Base-by-base conservation (phyloP, 2,113 vertebrate species). In the Motacilla tschutschensis region DNA sequence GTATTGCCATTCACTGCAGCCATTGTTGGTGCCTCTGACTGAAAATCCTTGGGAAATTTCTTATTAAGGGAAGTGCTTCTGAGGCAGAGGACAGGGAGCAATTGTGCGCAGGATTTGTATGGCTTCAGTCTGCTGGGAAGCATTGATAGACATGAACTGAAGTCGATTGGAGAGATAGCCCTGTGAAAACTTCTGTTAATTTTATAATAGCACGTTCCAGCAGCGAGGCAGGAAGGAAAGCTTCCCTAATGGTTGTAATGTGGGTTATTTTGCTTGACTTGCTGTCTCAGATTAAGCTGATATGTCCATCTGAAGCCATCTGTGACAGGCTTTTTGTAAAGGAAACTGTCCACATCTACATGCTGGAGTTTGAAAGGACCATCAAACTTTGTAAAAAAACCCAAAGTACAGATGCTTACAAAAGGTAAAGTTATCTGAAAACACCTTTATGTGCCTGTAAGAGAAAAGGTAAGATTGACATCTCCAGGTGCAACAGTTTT, bases 381-480 rank as follows among this genome's bases (percentile, higher is more conserved):
- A 10, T 8, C 2, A 1, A 35, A 55, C 41, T 31, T 47, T 0
- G 2, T 48, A 10, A 35, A 72, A 33, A 64, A 25, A 6, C 0
- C 24, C 41, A 29, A 48, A 87, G 17, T 35, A 26, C 24, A 51
- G 31, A 17, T 2, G 22, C 22, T 40, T 79, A 46, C 12, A 71
- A 74, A 88, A 79, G 26, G 12, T 44, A 59, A 71, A 82, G 26
- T 1, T n/a, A 22, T 38, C 28, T 72, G 65, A 70, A 70, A 50
- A 60, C 33, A 72, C 10, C 20, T 66, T 48, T 12, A 12, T n/a
- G 12, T 50, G 24, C 8, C 9, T 57, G 71, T 67, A 54, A 31
- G 43, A 28, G 26, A n/a, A 72, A 78, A 72, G 20, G 12, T 29
- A 50, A 78, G 20, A 19, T 55, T n/a, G 63, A 66, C 14, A 22